Conservation (phyloP, 2,797 vertebrate species). For the Ateles fusciceps region DNA sequence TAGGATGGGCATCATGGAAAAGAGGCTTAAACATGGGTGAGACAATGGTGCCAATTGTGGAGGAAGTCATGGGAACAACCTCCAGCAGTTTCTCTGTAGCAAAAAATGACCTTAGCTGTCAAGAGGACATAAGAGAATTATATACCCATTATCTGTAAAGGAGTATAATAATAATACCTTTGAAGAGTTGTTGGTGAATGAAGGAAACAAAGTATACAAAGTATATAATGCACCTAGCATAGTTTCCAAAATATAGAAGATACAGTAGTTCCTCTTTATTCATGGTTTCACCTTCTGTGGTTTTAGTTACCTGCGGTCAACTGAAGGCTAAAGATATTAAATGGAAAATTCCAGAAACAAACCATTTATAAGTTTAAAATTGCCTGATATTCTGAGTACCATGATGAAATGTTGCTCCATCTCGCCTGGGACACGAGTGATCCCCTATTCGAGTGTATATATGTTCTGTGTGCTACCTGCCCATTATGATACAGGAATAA, state of each 20-base stretch:
- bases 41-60: neutral
- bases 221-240: neutral
- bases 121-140: neutral
- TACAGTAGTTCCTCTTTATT: neutral
- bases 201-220: neutral
- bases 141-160: neutral
- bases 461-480: too few relatives aligned
- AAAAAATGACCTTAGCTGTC: neutral
- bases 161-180: neutral
- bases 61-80: neutral
- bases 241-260: neutral
- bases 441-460: neutral
- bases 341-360: neutral
- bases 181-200: neutral
- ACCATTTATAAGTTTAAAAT: neutral
- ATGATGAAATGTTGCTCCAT: neutral
- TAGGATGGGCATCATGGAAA: neutral
- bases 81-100: neutral
- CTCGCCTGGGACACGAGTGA: accelerated
- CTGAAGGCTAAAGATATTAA: neutral
- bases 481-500: neutral
- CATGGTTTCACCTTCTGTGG: neutral
- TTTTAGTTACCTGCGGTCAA: neutral
- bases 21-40: neutral
- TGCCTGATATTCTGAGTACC: neutral